phyloP scores from a whole-genome alignment of 2,113 vertebrate genomes.

The Gavia stellata region DNA sequence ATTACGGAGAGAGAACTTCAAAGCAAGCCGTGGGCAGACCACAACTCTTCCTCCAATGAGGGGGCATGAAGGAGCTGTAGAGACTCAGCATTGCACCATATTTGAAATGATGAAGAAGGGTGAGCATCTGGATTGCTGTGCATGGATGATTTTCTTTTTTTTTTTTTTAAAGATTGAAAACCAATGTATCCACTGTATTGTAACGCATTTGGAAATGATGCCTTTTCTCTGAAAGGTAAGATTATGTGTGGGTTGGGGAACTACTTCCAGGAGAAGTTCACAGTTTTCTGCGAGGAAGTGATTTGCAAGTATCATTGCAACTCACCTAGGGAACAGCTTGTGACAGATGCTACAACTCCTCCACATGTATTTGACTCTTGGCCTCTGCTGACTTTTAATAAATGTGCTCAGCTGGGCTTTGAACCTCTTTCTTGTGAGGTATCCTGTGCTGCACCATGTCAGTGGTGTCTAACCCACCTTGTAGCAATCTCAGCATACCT shows the following conservation, averaged over 20 bases:
- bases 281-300: neutral
- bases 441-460: neutral
- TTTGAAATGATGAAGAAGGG: neutral
- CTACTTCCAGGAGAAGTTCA: neutral
- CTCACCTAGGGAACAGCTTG: neutral
- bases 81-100: neutral
- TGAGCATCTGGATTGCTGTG: neutral
- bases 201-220: neutral
- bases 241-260: neutral
- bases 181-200: rapidly evolving
- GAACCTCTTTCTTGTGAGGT: neutral
- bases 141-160: too few relatives aligned
- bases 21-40: neutral
- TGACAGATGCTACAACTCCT: neutral
- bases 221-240: neutral
- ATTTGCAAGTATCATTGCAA: neutral
- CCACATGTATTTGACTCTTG: neutral
- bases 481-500: neutral
- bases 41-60: neutral
- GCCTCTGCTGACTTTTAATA: neutral
- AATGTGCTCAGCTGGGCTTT: neutral
- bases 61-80: neutral
- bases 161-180: neutral
- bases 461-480: neutral
- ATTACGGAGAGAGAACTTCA: neutral